phyloP scores from a whole-genome alignment of 2,113 vertebrate genomes.

The Xenus cinereus region DNA sequence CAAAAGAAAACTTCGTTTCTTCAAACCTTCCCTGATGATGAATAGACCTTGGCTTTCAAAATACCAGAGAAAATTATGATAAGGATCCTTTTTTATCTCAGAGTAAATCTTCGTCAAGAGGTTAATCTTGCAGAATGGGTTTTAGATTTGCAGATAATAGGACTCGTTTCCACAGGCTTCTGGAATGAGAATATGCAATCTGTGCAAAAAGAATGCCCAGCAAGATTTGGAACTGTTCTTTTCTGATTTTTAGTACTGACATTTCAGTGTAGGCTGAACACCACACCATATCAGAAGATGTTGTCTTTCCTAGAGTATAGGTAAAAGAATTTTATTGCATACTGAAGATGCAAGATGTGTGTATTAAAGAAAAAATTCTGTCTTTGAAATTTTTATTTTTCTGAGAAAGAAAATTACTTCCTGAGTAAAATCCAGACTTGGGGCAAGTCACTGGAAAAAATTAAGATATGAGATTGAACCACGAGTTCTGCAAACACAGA shows the following conservation, averaged over 20 bases:
- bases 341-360: not conserved
- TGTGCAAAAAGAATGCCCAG: slow-evolving; percentile 11
- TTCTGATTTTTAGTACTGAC: not conserved
- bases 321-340: not conserved
- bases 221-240: not conserved
- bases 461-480: not conserved
- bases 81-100: slow-evolving; percentile 2
- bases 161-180: not conserved
- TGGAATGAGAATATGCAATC: not conserved
- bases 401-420: not conserved
- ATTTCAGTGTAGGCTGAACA: slow-evolving; percentile 31
- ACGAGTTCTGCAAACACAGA: not conserved
- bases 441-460: not conserved
- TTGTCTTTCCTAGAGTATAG: not conserved
- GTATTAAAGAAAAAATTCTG: not conserved
- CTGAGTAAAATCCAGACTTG: not conserved
- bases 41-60: slow-evolving; percentile 56
- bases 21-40: slow-evolving; percentile 44
- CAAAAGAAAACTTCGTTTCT: slow-evolving; percentile 59
- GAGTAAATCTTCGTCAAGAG: not conserved
- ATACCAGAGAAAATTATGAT: slow-evolving; percentile 35
- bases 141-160: slow-evolving; percentile 26
- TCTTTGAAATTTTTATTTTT: not conserved
- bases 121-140: not conserved
- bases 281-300: not conserved